Conservation (phyloP, 2,113 vertebrate species). For the Forbesichthys agassizii region DNA sequence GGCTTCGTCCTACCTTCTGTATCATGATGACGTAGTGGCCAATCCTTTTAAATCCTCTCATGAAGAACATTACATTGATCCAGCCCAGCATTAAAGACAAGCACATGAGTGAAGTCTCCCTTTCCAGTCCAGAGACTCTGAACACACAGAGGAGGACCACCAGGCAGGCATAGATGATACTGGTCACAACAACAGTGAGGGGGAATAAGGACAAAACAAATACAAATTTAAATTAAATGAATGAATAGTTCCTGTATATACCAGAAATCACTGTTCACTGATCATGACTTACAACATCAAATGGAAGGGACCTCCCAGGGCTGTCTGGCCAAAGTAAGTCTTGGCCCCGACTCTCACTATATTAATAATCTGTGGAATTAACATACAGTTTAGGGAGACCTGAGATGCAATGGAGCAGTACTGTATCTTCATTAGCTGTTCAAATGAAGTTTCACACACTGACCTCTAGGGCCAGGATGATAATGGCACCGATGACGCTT, state of each 20-base stretch:
- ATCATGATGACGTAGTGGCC: conserved; percentile 97
- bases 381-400: too few relatives aligned
- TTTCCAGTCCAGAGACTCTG: conserved; percentile 29
- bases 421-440: too few relatives aligned
- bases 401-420: too few relatives aligned
- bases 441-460: conserved; percentile 11
- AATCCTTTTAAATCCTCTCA: conserved; percentile 93
- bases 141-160: conserved; percentile 90
- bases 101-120: conserved; percentile 88
- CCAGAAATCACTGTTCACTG: not conserved
- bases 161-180: conserved; percentile 86
- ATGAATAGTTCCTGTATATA: too few relatives aligned
- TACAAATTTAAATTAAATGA: too few relatives aligned
- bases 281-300: conserved; percentile 85
- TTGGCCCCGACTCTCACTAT: conserved; percentile 89
- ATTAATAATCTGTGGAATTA: conserved; percentile 84
- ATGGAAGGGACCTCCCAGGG: conserved; percentile 93
- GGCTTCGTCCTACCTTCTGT: conserved; percentile 84
- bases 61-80: conserved; percentile 96
- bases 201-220: too few relatives aligned
- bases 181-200: conserved; percentile 39
- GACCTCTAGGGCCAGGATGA: conserved; percentile 91
- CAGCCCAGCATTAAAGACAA: conserved; percentile 90
- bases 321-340: conserved; percentile 92
- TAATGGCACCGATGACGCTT: conserved; percentile 85